Conservation (phyloP, 2,797 vertebrate species). For the Coluber constrictor region DNA sequence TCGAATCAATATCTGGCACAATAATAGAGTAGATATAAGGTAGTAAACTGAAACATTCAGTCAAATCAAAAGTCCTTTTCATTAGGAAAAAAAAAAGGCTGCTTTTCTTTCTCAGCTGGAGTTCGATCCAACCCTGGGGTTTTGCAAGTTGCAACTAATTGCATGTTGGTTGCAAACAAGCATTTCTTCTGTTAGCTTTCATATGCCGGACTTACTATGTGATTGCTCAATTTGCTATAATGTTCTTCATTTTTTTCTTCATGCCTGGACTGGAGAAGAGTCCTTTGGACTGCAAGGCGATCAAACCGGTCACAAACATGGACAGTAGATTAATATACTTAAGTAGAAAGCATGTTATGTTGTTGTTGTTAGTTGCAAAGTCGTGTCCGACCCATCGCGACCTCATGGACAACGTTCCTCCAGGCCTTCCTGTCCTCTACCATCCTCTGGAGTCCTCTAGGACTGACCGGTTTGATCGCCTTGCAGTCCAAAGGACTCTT, state of each 20-base stretch:
- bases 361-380: no score
- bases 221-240: not conserved
- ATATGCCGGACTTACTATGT: not conserved
- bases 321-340: not conserved
- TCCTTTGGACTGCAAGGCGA: no score
- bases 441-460: rapidly evolving
- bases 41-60: not conserved
- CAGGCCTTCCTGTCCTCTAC: no score
- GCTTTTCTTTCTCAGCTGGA: not conserved
- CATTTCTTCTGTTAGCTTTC: not conserved
- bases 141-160: not conserved
- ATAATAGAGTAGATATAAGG: not conserved
- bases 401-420: no score
- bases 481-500: no score
- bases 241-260: not conserved
- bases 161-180: not conserved
- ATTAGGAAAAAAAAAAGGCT: not conserved
- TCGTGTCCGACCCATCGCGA: no score
- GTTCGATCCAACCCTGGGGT: not conserved
- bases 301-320: not conserved
- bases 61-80: not conserved
- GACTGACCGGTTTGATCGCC: no score
- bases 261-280: not conserved
- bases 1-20: not conserved
- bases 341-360: not conserved